phyloP scores from a whole-genome alignment of 1,140 invertebrate genomes.

The Meloidogyne hapla region DNA sequence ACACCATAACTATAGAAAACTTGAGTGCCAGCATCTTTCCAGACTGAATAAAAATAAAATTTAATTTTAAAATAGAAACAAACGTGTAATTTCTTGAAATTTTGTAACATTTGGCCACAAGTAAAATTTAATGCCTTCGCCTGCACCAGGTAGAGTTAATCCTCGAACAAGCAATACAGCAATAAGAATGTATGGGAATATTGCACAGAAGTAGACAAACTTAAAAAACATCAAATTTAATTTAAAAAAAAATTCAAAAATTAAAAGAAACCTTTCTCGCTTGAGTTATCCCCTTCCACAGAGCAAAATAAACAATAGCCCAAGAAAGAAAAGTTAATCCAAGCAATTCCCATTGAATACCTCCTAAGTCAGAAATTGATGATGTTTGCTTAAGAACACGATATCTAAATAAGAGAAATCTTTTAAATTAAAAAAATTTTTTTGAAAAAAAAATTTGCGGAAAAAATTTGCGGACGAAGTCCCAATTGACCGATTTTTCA shows the following conservation, averaged over 20 bases:
- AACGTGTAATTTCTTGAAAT: slow-evolving; percentile 44
- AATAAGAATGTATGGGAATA: slow-evolving; percentile 89
- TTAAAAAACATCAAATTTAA: slow-evolving; percentile 46
- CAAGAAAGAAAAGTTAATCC: slow-evolving; percentile 73
- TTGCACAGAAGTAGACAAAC: slow-evolving; percentile 86
- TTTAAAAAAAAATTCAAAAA: not conserved
- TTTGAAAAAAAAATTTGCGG: not conserved
- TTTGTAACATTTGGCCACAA: slow-evolving; percentile 75
- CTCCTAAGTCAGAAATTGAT: slow-evolving; percentile 79
- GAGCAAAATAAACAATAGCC: slow-evolving; percentile 91
- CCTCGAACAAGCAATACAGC: slow-evolving; percentile 83
- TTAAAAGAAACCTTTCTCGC: slow-evolving; percentile 77
- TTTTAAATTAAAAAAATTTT: not conserved
- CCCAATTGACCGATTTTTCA: too few relatives aligned
- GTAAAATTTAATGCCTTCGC: slow-evolving; percentile 86
- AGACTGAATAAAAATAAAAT: slow-evolving; percentile 36
- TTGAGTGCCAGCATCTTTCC: slow-evolving; percentile 65
- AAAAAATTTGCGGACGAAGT: not conserved
- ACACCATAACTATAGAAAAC: slow-evolving; percentile 67
- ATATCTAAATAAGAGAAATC: slow-evolving; percentile 70
- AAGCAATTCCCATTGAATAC: slow-evolving; percentile 84
- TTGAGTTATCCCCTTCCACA: slow-evolving; percentile 94
- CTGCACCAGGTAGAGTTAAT: slow-evolving; percentile 84
- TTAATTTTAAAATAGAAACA: too few relatives aligned
- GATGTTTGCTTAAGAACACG: slow-evolving; percentile 80